Conservation (phyloP, 2,888 invertebrate species). For the Aromia moschata region DNA sequence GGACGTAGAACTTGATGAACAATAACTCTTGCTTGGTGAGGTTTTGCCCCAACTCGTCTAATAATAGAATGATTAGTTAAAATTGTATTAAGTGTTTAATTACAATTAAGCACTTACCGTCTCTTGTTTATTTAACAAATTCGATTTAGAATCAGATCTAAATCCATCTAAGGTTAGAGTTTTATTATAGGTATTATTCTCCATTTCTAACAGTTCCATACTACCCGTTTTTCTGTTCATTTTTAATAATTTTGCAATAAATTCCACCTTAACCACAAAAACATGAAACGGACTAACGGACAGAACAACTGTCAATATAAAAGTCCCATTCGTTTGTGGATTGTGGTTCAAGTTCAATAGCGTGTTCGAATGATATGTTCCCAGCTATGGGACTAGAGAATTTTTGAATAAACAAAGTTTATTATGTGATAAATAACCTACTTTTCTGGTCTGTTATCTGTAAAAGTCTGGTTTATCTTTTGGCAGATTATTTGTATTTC, state of each 20-base stretch:
- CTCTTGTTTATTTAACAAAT: slow-evolving; percentile 85
- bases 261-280: not conserved
- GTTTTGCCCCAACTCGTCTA: slow-evolving; percentile 70
- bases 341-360: too few species aligned
- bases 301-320: too few species aligned
- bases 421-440: too few species aligned
- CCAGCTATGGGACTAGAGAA: too few species aligned
- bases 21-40: slow-evolving; percentile 72
- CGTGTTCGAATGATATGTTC: too few species aligned
- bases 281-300: not conserved
- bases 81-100: slow-evolving; percentile 17
- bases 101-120: slow-evolving; percentile 69
- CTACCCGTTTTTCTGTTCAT: slow-evolving; percentile 72
- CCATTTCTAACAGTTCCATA: slow-evolving; percentile 72
- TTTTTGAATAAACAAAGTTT: too few species aligned
- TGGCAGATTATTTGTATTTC: too few species aligned
- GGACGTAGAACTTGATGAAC: slow-evolving; percentile 71
- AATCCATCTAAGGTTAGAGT: slow-evolving; percentile 81
- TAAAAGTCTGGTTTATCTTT: too few species aligned
- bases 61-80: slow-evolving; percentile 45
- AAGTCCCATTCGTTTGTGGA: too few species aligned
- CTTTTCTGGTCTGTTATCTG: too few species aligned
- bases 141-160: slow-evolving; percentile 86
- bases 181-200: slow-evolving; percentile 74
- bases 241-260: slow-evolving; percentile 11